Evolutionary conservation across 1,140 invertebrate species (phyloP).

Genomic region (Cydia strobilella): DNA sequence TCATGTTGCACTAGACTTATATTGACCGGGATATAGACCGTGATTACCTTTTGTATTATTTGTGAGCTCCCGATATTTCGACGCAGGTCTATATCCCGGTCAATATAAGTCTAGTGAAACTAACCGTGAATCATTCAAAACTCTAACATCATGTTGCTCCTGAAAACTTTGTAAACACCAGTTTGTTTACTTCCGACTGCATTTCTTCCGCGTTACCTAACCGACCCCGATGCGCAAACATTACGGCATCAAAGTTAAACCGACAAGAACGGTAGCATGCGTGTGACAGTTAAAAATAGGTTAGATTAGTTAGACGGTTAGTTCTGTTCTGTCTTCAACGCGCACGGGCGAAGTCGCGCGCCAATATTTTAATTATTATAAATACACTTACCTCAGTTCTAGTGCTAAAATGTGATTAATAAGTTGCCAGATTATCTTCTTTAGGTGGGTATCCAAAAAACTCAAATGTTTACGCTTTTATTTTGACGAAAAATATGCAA

Average conservation of each 20-base stretch:
- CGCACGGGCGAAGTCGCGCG: slow-evolving; percentile 5
- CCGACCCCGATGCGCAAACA: slow-evolving; percentile 9
- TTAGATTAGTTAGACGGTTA: too few species aligned
- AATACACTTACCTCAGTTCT: slow-evolving; percentile 14
- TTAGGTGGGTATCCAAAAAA: background rate
- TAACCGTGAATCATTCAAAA: too few species aligned
- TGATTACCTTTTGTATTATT: too few species aligned
- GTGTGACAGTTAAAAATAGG: slow-evolving; percentile 68
- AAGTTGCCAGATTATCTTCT: background rate
- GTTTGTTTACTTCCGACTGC: slow-evolving; percentile 28
- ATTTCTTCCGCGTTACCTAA: slow-evolving; percentile 27
- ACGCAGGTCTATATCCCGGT: too few species aligned
- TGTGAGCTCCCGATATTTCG: too few species aligned
- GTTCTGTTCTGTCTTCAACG: slow-evolving; percentile 43
- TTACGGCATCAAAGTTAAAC: slow-evolving; percentile 4
- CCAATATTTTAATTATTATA: background rate
- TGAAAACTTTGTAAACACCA: background rate
- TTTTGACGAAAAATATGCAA: slow-evolving; percentile 11
- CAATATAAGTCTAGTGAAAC: too few species aligned
- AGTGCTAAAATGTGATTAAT: slow-evolving; percentile 12
- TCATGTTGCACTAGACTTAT: too few species aligned
- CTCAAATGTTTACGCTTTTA: slow-evolving; percentile 15
- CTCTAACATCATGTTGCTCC: background rate
- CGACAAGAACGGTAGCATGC: slow-evolving; percentile 23
- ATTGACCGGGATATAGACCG: too few species aligned